Conservation (phyloP, 2,888 invertebrate species). For the Ischnus inquisitorius region DNA sequence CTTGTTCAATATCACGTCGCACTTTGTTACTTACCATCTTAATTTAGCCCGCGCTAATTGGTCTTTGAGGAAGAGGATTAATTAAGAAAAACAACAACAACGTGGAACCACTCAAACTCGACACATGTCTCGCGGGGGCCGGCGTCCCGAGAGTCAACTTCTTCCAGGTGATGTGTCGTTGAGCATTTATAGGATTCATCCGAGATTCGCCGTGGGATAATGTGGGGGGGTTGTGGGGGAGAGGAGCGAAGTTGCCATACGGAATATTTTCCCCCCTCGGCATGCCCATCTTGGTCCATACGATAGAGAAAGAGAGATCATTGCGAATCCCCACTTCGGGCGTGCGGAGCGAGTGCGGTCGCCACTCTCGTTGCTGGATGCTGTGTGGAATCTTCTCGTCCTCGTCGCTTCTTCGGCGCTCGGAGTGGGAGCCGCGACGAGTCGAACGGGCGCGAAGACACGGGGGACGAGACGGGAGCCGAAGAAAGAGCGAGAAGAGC, state of each 20-base stretch:
- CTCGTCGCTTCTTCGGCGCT: constrained; percentile 31
- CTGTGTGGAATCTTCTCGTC: constrained; percentile 59
- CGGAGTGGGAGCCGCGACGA: constrained; percentile 31
- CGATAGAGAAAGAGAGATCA: constrained; percentile 76
- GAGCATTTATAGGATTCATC: constrained; percentile 85
- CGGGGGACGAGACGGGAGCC: constrained; percentile 34
- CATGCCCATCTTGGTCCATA: constrained; percentile 79
- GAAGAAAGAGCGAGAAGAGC: constrained; percentile 66
- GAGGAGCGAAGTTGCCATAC: constrained; percentile 61
- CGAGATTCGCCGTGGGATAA: constrained; percentile 72
- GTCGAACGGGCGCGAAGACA: not conserved
- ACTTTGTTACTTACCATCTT: constrained; percentile 75
- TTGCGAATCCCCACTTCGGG: constrained; percentile 72
- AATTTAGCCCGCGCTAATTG: constrained; percentile 56
- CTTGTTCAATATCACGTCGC: constrained; percentile 32
- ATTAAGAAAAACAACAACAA: constrained; percentile 35
- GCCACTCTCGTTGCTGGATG: constrained; percentile 80
- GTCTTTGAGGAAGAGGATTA: constrained; percentile 25
- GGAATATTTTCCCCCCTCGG: constrained; percentile 47
- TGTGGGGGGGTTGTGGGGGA: constrained; percentile 75
- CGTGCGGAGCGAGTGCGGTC: constrained; percentile 58
- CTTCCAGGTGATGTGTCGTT: constrained; percentile 77
- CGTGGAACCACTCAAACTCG: constrained; percentile 75
- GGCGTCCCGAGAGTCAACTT: constrained; percentile 80
- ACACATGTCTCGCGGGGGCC: constrained; percentile 81